Percentiles rank a stretch among this genome's conserved stretches.
These are phyloP conservation scores for Rhynchotus rufescens DNA, from an alignment of 2,797 vertebrate genomes.

Conservation along the genomic window DNA sequence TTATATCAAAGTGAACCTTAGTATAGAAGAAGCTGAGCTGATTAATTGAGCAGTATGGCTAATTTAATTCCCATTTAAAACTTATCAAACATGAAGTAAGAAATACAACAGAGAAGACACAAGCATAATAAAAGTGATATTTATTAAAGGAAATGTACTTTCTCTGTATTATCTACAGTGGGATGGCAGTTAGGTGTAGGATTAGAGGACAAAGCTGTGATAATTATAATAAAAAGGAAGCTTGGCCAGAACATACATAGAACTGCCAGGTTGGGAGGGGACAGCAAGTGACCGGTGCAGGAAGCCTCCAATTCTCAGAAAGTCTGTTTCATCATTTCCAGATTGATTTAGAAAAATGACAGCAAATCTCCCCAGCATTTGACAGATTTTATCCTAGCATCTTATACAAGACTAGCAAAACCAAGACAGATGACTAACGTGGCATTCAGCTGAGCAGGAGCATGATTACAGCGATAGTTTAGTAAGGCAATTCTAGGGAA, in stretches of 20 bases:
- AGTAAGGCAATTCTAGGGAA: constrained; percentile 46
- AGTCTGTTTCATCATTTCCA: not conserved
- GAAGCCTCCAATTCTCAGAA: not conserved
- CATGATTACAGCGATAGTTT: not conserved
- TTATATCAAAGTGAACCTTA: not conserved
- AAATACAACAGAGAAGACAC: not conserved
- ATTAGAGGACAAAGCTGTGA: not conserved
- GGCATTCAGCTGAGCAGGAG: not conserved
- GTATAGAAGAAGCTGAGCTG: not conserved
- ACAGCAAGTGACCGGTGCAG: not conserved
- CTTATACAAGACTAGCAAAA: not conserved
- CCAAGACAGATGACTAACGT: not conserved
- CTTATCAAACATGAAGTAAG: not conserved
- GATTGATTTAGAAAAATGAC: constrained; percentile 11
- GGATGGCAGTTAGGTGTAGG: not conserved
- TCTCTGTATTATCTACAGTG: not conserved
- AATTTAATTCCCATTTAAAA: constrained; percentile 1
- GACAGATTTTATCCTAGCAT: constrained; percentile 3
- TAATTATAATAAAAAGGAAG: not conserved
- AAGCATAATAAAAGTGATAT: not conserved
- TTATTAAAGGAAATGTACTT: not conserved
- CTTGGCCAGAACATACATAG: not conserved
- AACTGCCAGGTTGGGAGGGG: not conserved
- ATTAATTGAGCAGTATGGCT: not conserved
- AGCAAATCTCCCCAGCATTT: not conserved